Evolutionary conservation across 2,888 invertebrate species (phyloP).

Genomic region (Coecobrya sp.): DNA sequence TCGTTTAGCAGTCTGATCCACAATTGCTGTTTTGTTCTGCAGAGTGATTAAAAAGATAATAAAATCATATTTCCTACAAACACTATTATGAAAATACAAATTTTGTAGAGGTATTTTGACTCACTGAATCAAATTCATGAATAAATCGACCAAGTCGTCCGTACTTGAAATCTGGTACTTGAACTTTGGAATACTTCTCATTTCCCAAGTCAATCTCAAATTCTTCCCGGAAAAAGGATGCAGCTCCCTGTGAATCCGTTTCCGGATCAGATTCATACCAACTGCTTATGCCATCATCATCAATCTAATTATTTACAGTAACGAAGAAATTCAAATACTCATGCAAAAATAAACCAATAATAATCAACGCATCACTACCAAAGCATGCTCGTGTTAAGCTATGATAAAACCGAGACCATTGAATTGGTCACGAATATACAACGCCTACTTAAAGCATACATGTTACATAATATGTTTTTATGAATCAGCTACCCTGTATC

Average conservation of each 20-base stretch:
- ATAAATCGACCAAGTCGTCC: constrained; percentile 95
- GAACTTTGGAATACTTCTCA: constrained; percentile 91
- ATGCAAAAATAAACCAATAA: constrained; percentile 58
- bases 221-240: constrained; percentile 92
- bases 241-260: constrained; percentile 81
- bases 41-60: neutral
- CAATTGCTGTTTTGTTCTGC: constrained; percentile 92
- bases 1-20: constrained; percentile 92
- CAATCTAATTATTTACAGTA: constrained; percentile 81
- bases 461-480: too few relatives aligned
- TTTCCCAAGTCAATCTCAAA: constrained; percentile 93
- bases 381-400: too few relatives aligned
- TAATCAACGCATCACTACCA: neutral
- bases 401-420: too few relatives aligned
- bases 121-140: constrained; percentile 94
- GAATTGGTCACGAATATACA: too few relatives aligned
- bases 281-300: constrained; percentile 85
- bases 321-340: constrained; percentile 9
- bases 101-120: too few relatives aligned
- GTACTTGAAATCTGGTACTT: constrained; percentile 94
- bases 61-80: too few relatives aligned
- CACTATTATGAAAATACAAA: too few relatives aligned
- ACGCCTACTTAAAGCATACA: too few relatives aligned
- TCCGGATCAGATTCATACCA: constrained; percentile 83
- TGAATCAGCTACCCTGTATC: too few relatives aligned